Conservation (phyloP, 2,113 vertebrate species). For the Toxotes jaculatrix region DNA sequence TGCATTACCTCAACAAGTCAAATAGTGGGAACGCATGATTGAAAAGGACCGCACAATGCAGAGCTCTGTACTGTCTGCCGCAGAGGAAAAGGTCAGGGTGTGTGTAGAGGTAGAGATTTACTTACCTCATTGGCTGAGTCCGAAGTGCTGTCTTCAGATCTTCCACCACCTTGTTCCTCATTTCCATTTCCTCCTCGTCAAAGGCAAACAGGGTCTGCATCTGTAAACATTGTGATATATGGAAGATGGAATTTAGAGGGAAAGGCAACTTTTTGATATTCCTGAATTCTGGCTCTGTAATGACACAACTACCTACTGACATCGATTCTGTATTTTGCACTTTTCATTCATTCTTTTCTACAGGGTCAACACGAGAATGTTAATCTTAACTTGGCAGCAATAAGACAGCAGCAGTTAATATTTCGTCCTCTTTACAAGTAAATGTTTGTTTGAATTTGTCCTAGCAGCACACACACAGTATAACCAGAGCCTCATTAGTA, state of each 20-base stretch:
- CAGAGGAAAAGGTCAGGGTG: constrained; percentile 3
- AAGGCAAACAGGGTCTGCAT: constrained; percentile 97
- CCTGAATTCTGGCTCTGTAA: neutral
- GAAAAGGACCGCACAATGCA: no score
- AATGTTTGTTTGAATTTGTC: constrained; percentile 19
- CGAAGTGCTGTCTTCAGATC: constrained; percentile 97
- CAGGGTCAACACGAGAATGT: neutral
- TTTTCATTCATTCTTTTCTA: constrained; percentile 12
- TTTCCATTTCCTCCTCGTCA: constrained; percentile 96
- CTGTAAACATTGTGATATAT: constrained; percentile 74
- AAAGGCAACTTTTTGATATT: neutral
- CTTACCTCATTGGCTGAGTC: constrained; percentile 97
- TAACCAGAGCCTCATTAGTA: constrained; percentile 34
- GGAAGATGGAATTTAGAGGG: neutral
- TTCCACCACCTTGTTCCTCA: constrained; percentile 97
- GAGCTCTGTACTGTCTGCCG: neutral
- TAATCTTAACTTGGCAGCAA: constrained; percentile 30
- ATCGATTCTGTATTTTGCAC: constrained; percentile 6
- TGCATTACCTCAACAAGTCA: constrained; percentile 17
- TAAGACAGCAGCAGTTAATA: neutral
- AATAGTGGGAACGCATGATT: constrained; percentile 5
- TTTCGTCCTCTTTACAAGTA: neutral
- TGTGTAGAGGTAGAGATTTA: neutral
- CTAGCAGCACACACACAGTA: neutral
- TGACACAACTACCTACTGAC: neutral